A percentile compares a stretch with the other conserved stretches of the same genome.
Evolutionary conservation across 2,888 invertebrate genomes (phyloP).

Genomic region (Lepas anatifera): DNA sequence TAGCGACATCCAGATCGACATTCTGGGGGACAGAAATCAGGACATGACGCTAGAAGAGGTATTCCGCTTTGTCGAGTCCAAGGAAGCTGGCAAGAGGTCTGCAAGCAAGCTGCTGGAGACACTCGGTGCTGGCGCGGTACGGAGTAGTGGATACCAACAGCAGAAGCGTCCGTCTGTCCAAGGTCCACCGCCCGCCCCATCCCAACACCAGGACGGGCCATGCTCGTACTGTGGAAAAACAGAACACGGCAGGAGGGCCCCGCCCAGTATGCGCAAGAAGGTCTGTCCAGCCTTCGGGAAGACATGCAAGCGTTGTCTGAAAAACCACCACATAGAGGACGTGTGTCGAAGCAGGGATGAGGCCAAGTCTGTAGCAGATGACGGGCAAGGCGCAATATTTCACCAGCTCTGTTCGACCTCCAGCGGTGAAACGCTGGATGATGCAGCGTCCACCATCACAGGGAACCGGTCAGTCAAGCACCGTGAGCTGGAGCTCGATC

Average conservation of each 20-base stretch:
- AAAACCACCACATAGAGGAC: not conserved
- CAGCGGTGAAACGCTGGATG: not conserved
- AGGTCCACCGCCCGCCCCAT: not conserved
- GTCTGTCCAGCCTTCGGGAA: not conserved
- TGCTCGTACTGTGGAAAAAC: not conserved
- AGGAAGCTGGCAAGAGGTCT: not conserved
- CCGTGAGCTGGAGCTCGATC: not conserved
- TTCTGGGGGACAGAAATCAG: not conserved
- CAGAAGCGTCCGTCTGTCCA: not conserved
- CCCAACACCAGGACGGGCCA: not conserved
- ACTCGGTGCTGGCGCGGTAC: not conserved
- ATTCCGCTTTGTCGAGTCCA: not conserved
- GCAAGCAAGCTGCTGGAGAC: not conserved
- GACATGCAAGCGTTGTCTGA: not conserved
- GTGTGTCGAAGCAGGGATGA: not conserved
- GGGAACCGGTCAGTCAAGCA: not conserved
- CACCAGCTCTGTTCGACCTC: not conserved
- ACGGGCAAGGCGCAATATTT: not conserved
- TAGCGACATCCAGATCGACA: not conserved
- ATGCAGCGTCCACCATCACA: too few relatives aligned
- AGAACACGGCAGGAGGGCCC: not conserved
- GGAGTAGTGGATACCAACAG: not conserved
- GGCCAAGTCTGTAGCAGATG: not conserved
- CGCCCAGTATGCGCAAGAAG: not conserved
- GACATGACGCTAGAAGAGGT: not conserved